A percentile compares a stretch with the other conserved stretches of the same genome.
Evolutionary conservation across 2,888 invertebrate genomes (phyloP).

Genomic region (Acanthoscelides obtectus): DNA sequence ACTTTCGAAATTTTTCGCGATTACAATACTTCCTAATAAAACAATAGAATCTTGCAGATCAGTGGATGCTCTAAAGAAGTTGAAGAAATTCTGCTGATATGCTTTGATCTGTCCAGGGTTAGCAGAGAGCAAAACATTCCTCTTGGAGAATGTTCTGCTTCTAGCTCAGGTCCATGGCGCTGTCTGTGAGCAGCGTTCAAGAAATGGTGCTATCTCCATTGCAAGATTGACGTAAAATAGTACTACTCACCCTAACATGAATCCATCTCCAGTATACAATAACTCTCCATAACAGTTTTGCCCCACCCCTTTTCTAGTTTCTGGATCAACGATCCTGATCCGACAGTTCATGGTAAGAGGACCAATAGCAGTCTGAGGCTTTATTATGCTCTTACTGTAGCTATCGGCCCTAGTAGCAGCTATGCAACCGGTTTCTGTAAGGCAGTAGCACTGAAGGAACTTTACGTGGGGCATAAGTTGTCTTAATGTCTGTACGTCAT

Average conservation of each 20-base stretch:
- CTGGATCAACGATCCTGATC: constrained; percentile 32
- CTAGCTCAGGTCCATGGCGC: too few relatives aligned
- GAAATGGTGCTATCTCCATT: too few relatives aligned
- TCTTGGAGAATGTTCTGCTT: too few relatives aligned
- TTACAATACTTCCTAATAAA: too few relatives aligned
- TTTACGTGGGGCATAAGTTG: constrained; percentile 27
- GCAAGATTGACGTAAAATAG: too few relatives aligned
- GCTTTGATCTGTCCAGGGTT: too few relatives aligned
- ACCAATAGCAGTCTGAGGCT: constrained; percentile 31
- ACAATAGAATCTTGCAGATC: too few relatives aligned
- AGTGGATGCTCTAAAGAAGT: too few relatives aligned
- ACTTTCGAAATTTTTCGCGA: too few relatives aligned
- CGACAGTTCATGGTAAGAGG: constrained; percentile 29
- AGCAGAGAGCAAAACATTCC: too few relatives aligned
- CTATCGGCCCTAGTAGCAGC: constrained; percentile 24
- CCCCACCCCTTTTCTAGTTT: constrained; percentile 26
- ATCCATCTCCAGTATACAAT: constrained; percentile 31
- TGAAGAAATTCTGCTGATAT: too few relatives aligned
- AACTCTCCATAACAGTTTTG: constrained; percentile 35
- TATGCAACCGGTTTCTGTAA: constrained; percentile 35
- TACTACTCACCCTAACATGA: constrained; percentile 36
- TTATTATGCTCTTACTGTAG: constrained; percentile 21
- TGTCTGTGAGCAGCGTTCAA: too few relatives aligned
- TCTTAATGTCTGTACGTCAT: constrained; percentile 29
- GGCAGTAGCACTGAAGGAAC: constrained; percentile 32